Conservation (phyloP, 2,113 vertebrate genomes). For the Rhynchomys soricoides region DNA sequence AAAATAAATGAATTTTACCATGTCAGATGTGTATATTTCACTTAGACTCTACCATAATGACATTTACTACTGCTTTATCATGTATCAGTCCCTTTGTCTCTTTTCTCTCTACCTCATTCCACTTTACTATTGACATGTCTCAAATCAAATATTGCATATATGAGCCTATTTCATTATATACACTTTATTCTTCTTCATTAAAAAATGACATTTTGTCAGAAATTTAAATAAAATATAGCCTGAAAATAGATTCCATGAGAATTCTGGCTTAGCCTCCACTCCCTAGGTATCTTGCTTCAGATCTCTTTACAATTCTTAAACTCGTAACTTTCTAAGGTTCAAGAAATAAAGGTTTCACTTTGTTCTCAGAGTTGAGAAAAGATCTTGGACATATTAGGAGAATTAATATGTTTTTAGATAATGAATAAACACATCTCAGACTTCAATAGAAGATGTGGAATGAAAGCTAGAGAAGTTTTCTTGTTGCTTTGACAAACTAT, state of each 20-base stretch:
- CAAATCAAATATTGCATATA: neutral
- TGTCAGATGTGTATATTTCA: neutral
- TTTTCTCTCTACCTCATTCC: neutral
- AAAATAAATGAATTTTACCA: neutral
- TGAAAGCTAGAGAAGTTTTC: neutral
- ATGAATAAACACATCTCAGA: neutral
- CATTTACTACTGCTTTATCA: neutral
- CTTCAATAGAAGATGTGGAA: neutral
- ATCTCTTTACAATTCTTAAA: neutral
- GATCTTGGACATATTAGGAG: neutral
- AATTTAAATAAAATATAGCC: neutral
- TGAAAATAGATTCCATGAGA: neutral
- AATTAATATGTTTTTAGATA: conserved; percentile 1
- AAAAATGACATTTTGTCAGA: conserved; percentile 16
- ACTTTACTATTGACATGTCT: neutral
- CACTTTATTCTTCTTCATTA: neutral
- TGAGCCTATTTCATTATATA: neutral
- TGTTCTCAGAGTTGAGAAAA: neutral
- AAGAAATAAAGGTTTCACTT: neutral
- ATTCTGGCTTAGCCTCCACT: neutral
- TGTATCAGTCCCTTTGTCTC: neutral
- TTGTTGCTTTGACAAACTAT: neutral
- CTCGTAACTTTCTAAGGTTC: neutral
- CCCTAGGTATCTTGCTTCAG: neutral
- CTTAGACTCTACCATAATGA: neutral